These are phyloP conservation scores for Caerostris extrusa DNA, from an alignment of 1,140 invertebrate species.

Conservation along the genomic window DNA sequence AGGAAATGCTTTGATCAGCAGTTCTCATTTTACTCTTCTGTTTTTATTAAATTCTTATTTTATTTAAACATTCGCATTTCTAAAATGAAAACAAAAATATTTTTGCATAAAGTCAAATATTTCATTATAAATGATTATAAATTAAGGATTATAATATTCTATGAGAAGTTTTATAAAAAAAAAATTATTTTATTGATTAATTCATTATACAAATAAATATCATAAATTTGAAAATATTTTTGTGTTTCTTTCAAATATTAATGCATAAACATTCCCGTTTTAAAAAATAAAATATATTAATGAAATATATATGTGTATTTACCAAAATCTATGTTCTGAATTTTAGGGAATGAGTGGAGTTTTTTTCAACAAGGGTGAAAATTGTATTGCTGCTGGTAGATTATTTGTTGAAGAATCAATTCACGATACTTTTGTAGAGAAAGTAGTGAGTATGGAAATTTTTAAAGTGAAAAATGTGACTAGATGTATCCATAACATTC, in stretches of 20 bases:
- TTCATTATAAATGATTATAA: no score
- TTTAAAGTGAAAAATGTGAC: not conserved
- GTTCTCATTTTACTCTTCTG: no score
- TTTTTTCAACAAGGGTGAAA: conserved; percentile 99
- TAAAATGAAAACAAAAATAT: no score
- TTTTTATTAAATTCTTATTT: no score
- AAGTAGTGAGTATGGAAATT: conserved; percentile 84
- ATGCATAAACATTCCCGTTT: not conserved
- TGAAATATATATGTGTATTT: not conserved
- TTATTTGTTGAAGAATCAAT: conserved; percentile 95
- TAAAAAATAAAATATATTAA: not conserved
- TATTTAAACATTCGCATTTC: no score
- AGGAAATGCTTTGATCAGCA: no score
- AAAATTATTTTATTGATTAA: no score
- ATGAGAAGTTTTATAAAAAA: no score
- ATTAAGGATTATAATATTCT: no score
- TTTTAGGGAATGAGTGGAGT: conserved; percentile 92
- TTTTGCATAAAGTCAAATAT: no score
- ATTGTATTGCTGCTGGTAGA: conserved; percentile 98
- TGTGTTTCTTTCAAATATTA: not conserved
- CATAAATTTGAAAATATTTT: no score
- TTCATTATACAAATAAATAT: no score
- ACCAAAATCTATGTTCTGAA: not conserved
- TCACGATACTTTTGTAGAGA: conserved; percentile 92
- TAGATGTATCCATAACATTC: not conserved